Conservation (phyloP, 2,888 invertebrate species). For the Caenorhabditis afra region DNA sequence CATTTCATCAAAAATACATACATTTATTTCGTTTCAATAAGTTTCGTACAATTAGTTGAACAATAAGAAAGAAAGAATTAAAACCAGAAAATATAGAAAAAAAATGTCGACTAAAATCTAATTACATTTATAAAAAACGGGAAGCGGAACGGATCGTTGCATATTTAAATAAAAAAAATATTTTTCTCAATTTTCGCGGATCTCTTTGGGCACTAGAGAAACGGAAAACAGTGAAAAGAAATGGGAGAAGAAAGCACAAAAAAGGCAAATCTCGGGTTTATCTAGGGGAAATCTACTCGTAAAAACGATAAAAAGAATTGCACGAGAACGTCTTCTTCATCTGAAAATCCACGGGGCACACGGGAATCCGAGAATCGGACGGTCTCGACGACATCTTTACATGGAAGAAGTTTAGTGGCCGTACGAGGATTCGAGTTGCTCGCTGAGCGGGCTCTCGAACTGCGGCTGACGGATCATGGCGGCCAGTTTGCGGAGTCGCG, state of each 20-base stretch:
- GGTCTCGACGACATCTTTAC: slow-evolving; percentile 16
- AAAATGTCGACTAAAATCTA: no score
- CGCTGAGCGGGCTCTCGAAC: slow-evolving; percentile 36
- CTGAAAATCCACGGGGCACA: slow-evolving; percentile 45
- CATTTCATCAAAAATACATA: no score
- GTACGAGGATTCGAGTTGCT: slow-evolving; percentile 48
- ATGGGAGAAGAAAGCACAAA: slow-evolving; percentile 33
- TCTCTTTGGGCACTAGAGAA: slow-evolving; percentile 32
- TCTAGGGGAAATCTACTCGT: slow-evolving; percentile 42
- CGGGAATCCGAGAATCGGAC: neutral
- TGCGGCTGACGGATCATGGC: slow-evolving; percentile 63
- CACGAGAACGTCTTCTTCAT: no score
- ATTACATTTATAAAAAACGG: no score
- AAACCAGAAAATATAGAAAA: neutral
- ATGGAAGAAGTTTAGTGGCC: slow-evolving; percentile 33
- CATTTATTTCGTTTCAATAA: neutral
- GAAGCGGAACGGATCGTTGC: slow-evolving; percentile 25
- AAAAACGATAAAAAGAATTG: slow-evolving; percentile 42
- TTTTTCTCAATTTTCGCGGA: neutral
- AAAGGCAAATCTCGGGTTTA: slow-evolving; percentile 24
- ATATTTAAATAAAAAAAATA: slow-evolving; percentile 17
- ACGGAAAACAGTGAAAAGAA: neutral
- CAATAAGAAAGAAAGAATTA: neutral
- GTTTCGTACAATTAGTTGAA: neutral
- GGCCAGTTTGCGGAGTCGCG: slow-evolving; percentile 68